Evolutionary conservation across 2,113 vertebrate genomes (phyloP).

Genomic region (Paraplagusia blochii): DNA sequence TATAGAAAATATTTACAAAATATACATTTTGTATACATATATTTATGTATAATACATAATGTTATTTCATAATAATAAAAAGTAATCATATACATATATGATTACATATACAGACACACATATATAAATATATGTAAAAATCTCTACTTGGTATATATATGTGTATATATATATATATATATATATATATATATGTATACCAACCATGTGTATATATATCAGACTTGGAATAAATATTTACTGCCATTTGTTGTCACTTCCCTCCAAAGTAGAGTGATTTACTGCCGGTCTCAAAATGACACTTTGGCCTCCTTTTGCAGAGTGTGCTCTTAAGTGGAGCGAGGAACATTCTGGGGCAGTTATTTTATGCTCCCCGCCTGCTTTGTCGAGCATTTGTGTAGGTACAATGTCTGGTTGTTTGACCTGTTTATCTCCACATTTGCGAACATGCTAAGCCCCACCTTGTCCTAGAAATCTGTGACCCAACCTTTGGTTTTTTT

Average conservation of each 20-base stretch:
- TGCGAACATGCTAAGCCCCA: slow-evolving; percentile 4
- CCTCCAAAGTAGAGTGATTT: slow-evolving; percentile 7
- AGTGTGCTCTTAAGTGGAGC: slow-evolving; percentile 38
- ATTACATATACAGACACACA: too few relatives aligned
- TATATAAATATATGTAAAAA: too few relatives aligned
- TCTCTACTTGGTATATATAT: too few relatives aligned
- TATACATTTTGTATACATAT: too few relatives aligned
- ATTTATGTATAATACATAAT: too few relatives aligned
- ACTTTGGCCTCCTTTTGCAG: slow-evolving; percentile 12
- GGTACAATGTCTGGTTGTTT: slow-evolving; percentile 20
- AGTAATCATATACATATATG: too few relatives aligned
- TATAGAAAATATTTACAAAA: too few relatives aligned
- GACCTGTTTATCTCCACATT: slow-evolving; percentile 39
- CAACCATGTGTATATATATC: too few relatives aligned
- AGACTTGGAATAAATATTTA: slow-evolving; percentile 54
- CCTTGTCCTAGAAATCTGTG: neutral
- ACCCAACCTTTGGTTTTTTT: slow-evolving; percentile 3
- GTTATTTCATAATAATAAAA: too few relatives aligned
- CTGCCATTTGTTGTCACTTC: slow-evolving; percentile 45
- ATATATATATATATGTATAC: too few relatives aligned
- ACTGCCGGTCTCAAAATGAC: slow-evolving; percentile 2
- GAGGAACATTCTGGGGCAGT: slow-evolving; percentile 33
- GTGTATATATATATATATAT: too few relatives aligned
- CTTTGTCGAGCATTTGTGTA: slow-evolving; percentile 31
- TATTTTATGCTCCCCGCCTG: slow-evolving; percentile 19